phyloP scores from a whole-genome alignment of 2,113 vertebrate species.

The Tautogolabrus adspersus region DNA sequence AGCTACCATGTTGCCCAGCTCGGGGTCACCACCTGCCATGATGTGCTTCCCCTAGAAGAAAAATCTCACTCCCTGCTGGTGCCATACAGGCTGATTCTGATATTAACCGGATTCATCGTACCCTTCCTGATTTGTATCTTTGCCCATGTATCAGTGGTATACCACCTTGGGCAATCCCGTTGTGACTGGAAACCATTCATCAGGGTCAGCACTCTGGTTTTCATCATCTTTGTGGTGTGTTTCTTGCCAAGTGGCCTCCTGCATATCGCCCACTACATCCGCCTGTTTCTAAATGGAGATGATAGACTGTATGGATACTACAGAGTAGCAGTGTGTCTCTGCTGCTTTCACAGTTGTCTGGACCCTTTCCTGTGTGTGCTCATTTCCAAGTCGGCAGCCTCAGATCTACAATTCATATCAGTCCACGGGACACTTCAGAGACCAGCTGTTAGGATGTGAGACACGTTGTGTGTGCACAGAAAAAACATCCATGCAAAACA shows the following conservation, averaged over 20 bases:
- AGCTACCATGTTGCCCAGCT: slow-evolving; percentile 78
- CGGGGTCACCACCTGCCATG: slow-evolving; percentile 87
- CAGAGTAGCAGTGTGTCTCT: slow-evolving; percentile 88
- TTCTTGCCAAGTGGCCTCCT: slow-evolving; percentile 90
- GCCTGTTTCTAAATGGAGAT: slow-evolving; percentile 78
- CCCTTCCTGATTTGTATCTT: slow-evolving; percentile 87
- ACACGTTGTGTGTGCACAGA: slow-evolving; percentile 14
- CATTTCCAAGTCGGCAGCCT: slow-evolving; percentile 82
- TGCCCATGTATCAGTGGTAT: slow-evolving; percentile 87
- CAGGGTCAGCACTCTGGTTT: slow-evolving; percentile 87
- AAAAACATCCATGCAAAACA: not conserved
- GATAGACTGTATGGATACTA: slow-evolving; percentile 88
- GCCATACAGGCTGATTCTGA: slow-evolving; percentile 86
- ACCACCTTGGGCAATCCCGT: slow-evolving; percentile 83
- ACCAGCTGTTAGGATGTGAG: slow-evolving; percentile 46
- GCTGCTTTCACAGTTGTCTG: slow-evolving; percentile 93
- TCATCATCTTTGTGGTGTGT: slow-evolving; percentile 90
- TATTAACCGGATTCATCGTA: slow-evolving; percentile 86
- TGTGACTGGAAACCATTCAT: slow-evolving; percentile 87
- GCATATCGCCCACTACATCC: slow-evolving; percentile 87
- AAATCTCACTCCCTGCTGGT: slow-evolving; percentile 70
- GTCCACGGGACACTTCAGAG: slow-evolving; percentile 43
- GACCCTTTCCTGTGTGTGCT: slow-evolving; percentile 93
- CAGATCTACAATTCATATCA: slow-evolving; percentile 71
- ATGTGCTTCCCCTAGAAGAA: slow-evolving; percentile 83